Base-by-base conservation (phyloP, 2,888 invertebrate species). In the Polylopha cassiicola region DNA sequence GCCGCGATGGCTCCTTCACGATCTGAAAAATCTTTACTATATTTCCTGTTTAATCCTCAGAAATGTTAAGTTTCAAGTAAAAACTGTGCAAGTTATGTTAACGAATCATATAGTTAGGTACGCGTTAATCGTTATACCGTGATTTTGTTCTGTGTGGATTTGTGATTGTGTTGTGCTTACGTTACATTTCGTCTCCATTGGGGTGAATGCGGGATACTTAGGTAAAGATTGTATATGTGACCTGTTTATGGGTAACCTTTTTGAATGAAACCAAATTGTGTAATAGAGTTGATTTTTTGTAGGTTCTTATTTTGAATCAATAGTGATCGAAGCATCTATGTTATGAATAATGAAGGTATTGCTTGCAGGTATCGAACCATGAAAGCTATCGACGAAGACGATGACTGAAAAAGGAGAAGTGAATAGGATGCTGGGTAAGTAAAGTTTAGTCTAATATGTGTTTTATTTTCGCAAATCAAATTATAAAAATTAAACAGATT, bases 391-490 rank as follows among this genome's bases (percentile, higher is more conserved):
- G 73, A 79, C 27, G 76, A 81, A 61, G 79, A 84, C 48, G 46
- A 85, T 82, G 84, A 81, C 78, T 84, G 85, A 85, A 59, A 78
- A 77, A 48, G 68, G 67, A 42, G 84, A 85, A 62, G 47, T 73
- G 31, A 82, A 81, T 56, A 84, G 84, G 56, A 84, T 85, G 85
- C 63, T 84, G 73, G 85, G 85, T 84, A 47, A 80, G 84, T 76
- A 18, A 21, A n/a, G 0, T 21, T 4, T 16, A 9, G 7, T 10
- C 7, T 3, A 4, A 10, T 13, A 22, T 6, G 11, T 10, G 9
- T 6, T 9, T 22, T 14, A 22, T 15, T 7, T 2, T 16, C 10
- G 4, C 4, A 3, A 14, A 22, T 21, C 13, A n/a, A n/a, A n/a
- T n/a, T n/a, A n/a, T n/a, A n/a, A n/a, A n/a, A n/a, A n/a, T n/a